These are phyloP conservation scores for Corapipo altera DNA, from an alignment of 2,113 vertebrate species.

Conservation along the genomic window DNA sequence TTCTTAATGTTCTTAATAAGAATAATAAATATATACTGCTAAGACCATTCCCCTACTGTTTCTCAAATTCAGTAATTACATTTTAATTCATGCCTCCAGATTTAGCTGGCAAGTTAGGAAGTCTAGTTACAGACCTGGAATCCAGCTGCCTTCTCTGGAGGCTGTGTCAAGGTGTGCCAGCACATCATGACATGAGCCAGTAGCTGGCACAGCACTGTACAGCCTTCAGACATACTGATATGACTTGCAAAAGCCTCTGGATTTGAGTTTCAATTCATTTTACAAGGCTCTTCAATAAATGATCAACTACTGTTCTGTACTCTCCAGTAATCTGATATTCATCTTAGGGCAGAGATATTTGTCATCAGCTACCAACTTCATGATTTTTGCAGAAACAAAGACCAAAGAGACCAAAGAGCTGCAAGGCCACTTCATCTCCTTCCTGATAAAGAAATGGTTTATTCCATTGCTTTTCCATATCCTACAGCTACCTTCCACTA, in stretches of 20 bases:
- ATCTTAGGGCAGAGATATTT: not conserved
- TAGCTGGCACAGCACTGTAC: not conserved
- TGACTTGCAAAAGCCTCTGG: not conserved
- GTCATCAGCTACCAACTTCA: not conserved
- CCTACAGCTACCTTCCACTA: not conserved
- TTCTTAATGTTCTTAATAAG: not conserved
- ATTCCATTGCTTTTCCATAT: not conserved
- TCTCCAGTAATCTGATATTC: not conserved
- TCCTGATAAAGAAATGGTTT: not conserved
- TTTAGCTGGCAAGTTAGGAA: not conserved
- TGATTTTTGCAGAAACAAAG: not conserved
- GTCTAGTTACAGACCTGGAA: not conserved
- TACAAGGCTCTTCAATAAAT: not conserved
- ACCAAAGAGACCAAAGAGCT: not conserved
- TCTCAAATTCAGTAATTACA: not conserved
- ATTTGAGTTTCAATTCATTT: not conserved
- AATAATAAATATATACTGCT: not conserved
- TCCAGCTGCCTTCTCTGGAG: not conserved
- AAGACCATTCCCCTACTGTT: not conserved
- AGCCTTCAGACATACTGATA: not conserved
- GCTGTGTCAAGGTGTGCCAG: constrained; percentile 14
- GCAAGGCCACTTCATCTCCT: not conserved
- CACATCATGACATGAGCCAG: not conserved
- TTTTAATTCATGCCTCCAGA: constrained; percentile 6
- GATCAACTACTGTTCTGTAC: not conserved